phyloP scores from a whole-genome alignment of 92 coral and sea anemone species.

The Pocillopora meandrina region DNA sequence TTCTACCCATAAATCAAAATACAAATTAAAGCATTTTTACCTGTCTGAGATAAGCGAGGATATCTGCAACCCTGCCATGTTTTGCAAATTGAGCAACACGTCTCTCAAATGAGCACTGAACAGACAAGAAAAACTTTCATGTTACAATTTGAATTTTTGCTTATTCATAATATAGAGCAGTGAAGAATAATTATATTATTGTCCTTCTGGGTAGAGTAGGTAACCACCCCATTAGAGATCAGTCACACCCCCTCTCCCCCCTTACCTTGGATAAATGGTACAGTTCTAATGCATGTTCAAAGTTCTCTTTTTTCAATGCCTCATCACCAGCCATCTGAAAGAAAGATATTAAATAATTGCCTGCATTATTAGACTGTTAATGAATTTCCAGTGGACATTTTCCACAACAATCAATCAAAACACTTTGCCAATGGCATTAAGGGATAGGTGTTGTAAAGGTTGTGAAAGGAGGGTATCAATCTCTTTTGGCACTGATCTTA shows the following conservation, averaged over 20 bases:
- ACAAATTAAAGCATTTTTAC: constrained; percentile 39
- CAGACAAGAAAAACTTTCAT: background rate
- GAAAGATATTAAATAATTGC: background rate
- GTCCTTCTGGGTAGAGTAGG: too few relatives aligned
- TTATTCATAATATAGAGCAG: too few relatives aligned
- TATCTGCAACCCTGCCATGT: constrained; percentile 86
- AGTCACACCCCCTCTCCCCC: too few relatives aligned
- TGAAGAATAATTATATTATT: too few relatives aligned
- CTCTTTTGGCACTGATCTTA: too few relatives aligned
- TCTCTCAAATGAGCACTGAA: constrained; percentile 81
- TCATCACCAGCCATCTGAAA: constrained; percentile 90
- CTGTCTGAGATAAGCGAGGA: constrained; percentile 84
- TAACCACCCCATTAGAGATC: too few relatives aligned
- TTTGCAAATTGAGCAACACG: constrained; percentile 94
- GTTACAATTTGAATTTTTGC: background rate
- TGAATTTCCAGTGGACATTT: background rate
- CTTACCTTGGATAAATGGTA: constrained; percentile 94
- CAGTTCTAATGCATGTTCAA: constrained; percentile 86
- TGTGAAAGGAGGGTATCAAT: too few relatives aligned
- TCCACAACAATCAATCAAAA: too few relatives aligned
- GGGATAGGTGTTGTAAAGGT: too few relatives aligned
- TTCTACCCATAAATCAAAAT: background rate
- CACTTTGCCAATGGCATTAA: too few relatives aligned
- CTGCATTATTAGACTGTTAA: too few relatives aligned
- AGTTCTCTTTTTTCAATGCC: constrained; percentile 72